Evolutionary conservation across 2,888 invertebrate genomes (phyloP).

Genomic region (Leptinotarsa haldemani): DNA sequence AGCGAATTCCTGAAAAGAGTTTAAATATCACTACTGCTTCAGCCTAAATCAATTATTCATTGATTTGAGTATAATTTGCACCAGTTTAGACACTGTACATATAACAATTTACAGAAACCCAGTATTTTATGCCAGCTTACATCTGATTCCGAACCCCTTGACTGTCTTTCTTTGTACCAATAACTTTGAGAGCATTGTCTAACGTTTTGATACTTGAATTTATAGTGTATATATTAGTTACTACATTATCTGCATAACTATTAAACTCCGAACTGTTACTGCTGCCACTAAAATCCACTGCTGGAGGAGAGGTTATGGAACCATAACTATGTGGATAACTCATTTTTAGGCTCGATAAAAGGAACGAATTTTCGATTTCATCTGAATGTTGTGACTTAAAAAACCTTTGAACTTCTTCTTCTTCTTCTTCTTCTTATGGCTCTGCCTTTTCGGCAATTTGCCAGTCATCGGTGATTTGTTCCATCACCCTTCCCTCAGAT

Average conservation of each 20-base stretch:
- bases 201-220: constrained; percentile 78
- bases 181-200: constrained; percentile 78
- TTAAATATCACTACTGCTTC: too few relatives aligned
- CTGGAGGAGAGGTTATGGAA: constrained; percentile 66
- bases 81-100: too few relatives aligned
- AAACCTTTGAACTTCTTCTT: too few relatives aligned
- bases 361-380: not conserved
- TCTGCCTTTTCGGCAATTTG: too few relatives aligned
- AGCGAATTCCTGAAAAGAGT: too few relatives aligned
- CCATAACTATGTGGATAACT: constrained; percentile 61
- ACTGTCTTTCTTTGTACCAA: constrained; percentile 82
- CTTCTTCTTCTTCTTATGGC: too few relatives aligned
- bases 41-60: too few relatives aligned
- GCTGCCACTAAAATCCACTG: constrained; percentile 77
- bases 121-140: constrained; percentile 63
- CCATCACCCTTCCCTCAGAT: too few relatives aligned
- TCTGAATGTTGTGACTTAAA: not conserved
- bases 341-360: constrained; percentile 42
- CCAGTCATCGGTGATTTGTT: too few relatives aligned
- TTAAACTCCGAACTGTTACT: constrained; percentile 82
- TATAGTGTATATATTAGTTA: constrained; percentile 82
- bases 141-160: constrained; percentile 75
- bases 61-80: too few relatives aligned
- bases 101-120: not conserved
- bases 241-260: constrained; percentile 83